phyloP scores from a whole-genome alignment of 2,113 vertebrate species.

The Pangasianodon gigas region DNA sequence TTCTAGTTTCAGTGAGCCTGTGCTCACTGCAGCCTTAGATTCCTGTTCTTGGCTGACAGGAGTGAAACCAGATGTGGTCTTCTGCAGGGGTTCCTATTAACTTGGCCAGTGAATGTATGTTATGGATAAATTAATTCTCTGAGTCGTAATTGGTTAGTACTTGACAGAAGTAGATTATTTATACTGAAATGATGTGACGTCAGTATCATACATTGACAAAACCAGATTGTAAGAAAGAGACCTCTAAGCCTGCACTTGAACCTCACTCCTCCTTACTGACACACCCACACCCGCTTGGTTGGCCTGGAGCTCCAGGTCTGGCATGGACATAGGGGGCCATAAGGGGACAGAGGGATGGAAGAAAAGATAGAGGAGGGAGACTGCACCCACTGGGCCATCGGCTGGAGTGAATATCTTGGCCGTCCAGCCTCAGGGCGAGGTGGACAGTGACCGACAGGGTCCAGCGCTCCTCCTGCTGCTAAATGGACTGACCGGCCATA shows the following conservation, averaged over 20 bases:
- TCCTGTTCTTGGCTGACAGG: conserved; percentile 1
- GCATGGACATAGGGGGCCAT: conserved; percentile 24
- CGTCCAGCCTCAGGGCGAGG: conserved; percentile 56
- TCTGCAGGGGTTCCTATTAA: neutral
- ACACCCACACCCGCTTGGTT: neutral
- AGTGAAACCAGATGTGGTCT: conserved; percentile 11
- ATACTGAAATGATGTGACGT: neutral
- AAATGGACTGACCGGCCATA: conserved; percentile 79
- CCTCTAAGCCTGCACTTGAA: neutral
- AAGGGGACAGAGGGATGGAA: conserved; percentile 40
- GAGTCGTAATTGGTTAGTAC: neutral
- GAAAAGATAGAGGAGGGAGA: conserved; percentile 33
- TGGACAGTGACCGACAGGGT: conserved; percentile 78
- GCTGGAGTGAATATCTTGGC: conserved; percentile 46
- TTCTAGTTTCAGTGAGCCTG: neutral
- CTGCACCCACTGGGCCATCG: conserved; percentile 39
- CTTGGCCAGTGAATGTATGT: neutral
- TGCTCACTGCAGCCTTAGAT: neutral
- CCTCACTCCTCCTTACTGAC: conserved; percentile 6
- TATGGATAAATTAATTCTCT: neutral
- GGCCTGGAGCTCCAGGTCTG: conserved; percentile 30
- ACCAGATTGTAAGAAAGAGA: neutral
- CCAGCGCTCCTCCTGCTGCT: conserved; percentile 75
- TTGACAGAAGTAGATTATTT: neutral
- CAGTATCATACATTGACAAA: neutral